Conservation (phyloP, 2,113 vertebrate genomes). For the Ancistrus triradiatus region DNA sequence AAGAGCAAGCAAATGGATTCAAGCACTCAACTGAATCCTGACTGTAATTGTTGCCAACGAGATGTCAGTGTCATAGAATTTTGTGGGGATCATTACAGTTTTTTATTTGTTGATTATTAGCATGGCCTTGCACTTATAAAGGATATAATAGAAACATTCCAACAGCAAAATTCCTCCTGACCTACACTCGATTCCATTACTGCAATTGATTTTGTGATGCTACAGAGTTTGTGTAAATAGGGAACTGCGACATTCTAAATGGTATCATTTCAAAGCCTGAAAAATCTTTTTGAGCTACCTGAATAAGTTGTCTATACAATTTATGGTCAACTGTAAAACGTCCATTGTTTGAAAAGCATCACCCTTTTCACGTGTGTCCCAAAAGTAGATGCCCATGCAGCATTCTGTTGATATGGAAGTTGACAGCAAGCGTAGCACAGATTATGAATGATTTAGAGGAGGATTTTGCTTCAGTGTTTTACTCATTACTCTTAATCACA, state of each 20-base stretch:
- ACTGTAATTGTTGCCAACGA: slow-evolving; percentile 45
- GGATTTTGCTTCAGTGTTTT: slow-evolving; percentile 70
- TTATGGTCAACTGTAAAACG: no score
- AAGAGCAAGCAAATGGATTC: slow-evolving; percentile 45
- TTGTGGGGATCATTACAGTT: slow-evolving; percentile 15
- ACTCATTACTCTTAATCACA: slow-evolving; percentile 79
- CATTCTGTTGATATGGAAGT: slow-evolving; percentile 51
- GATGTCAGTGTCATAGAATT: slow-evolving; percentile 41
- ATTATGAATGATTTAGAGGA: slow-evolving; percentile 75
- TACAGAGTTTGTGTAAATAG: neutral
- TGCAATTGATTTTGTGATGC: neutral
- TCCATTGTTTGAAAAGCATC: slow-evolving; percentile 18
- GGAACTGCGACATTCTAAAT: neutral
- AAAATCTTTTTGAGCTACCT: neutral
- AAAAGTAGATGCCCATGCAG: slow-evolving; percentile 45
- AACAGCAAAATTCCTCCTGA: neutral
- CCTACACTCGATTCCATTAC: neutral
- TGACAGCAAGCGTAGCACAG: slow-evolving; percentile 56
- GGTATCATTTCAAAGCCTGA: neutral
- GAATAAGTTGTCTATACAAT: neutral
- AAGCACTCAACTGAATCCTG: slow-evolving; percentile 39
- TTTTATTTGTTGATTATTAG: slow-evolving; percentile 32
- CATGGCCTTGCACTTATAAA: slow-evolving; percentile 25
- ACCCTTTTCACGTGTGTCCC: slow-evolving; percentile 11
- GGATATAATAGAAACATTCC: slow-evolving; percentile 14